Base-by-base conservation (phyloP, 2,888 invertebrate genomes). In the Meteorus colon region DNA sequence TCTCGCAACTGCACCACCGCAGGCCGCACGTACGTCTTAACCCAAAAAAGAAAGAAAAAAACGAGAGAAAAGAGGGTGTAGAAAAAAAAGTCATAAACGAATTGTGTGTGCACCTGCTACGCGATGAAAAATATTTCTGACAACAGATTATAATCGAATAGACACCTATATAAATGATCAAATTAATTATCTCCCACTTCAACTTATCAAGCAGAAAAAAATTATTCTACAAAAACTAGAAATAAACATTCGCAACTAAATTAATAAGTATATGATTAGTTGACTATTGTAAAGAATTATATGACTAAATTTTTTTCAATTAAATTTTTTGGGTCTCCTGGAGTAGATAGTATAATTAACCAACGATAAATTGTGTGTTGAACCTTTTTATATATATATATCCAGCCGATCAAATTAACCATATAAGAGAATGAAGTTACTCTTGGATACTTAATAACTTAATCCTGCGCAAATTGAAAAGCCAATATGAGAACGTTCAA, bases 141-240 rank as follows among this genome's bases (percentile, higher is more conserved):
- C 66, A 45, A 24, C 41, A 41, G 66, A 41, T 41, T 45, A 66
- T 66, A 41, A 66, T 66, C 24, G 27, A 37, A 34, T 24, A 37
- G 41, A 37, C 41, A 66, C 27, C n/a, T 63, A 63, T 63, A 55
- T 8, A 19, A 55, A 55, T 55, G 55, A 55, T 55, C 4, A 55
- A 55, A 55, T 55, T 55, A 55, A 55, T 63, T 63, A 6, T 34
- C 31, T 31, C 34, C 34, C 16, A 37, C 19, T 24, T 41, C 19
- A 41, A 27, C 6, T 65, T 65, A 19, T 37, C 19, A 37, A 37
- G n/a, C 3, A 4, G n/a, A n/a, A 48, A 48, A 48, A 48, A 48
- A n/a, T 48, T n/a, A 48, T 16, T n/a, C 1, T 48, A 16, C 48
- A 48, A 4, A 12, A 8, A 41, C 12, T 10, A 2, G 4, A 41